Evolutionary conservation across 2,113 vertebrate genomes (phyloP).

Genomic region (Hypocryptadius cinnamomeus): DNA sequence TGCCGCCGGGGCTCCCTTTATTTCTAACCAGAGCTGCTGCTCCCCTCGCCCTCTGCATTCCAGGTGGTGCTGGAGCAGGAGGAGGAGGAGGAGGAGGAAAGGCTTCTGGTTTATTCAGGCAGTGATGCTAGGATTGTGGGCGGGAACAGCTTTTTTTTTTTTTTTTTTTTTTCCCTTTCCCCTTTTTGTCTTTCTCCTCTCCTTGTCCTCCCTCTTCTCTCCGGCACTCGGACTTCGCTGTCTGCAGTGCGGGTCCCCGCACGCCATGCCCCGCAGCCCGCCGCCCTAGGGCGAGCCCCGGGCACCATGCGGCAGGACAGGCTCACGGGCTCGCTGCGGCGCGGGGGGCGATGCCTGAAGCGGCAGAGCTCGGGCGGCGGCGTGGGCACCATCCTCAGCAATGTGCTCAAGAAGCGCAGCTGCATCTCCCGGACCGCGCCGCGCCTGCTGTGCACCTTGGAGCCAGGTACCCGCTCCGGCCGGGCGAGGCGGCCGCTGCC

Average conservation of each 20-base stretch:
- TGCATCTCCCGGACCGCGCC: constrained; percentile 92
- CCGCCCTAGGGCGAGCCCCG: background rate
- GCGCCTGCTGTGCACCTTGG: constrained; percentile 91
- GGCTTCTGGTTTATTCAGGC: constrained; percentile 14
- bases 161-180: background rate
- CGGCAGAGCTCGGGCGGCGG: constrained; percentile 79
- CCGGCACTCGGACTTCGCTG: background rate
- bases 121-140: constrained; percentile 61
- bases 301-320: constrained; percentile 84
- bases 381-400: constrained; percentile 91
- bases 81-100: constrained; percentile 11
- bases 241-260: constrained; percentile 68
- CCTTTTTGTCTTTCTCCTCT: background rate
- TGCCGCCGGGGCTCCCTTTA: background rate
- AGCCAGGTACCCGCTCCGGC: constrained; percentile 80
- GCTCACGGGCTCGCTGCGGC: constrained; percentile 73
- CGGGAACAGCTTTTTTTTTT: constrained; percentile 39
- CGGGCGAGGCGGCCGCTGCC: background rate
- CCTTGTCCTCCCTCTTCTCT: background rate
- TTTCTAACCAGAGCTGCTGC: background rate
- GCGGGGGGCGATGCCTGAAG: constrained; percentile 78
- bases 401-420: constrained; percentile 91
- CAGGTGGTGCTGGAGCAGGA: constrained; percentile 31
- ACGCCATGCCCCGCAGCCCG: background rate
- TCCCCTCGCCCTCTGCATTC: background rate